Evolutionary conservation across 2,797 vertebrate species (phyloP).

Genomic region (Tenualosa ilisha): DNA sequence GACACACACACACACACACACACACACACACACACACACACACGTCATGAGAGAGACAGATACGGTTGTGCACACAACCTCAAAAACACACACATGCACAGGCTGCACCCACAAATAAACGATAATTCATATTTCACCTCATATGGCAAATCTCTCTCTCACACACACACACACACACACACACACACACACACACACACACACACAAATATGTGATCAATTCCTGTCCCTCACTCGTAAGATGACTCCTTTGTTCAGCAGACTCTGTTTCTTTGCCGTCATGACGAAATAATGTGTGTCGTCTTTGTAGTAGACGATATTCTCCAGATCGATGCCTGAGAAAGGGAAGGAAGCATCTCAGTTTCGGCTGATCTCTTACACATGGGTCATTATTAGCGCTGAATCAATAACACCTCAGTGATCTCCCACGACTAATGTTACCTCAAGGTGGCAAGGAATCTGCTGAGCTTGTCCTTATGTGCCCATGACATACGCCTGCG

Average conservation of each 20-base stretch:
- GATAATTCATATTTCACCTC: background rate
- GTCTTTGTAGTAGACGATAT: conserved; percentile 98
- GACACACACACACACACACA: conserved; percentile 1
- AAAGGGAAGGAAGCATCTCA: conserved; percentile 1
- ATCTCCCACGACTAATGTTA: background rate
- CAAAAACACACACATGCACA: background rate
- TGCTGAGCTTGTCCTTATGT: background rate
- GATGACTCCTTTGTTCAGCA: conserved; percentile 94
- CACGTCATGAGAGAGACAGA: background rate
- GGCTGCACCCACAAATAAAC: background rate
- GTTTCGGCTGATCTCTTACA: background rate
- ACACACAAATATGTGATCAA: background rate
- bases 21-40: conserved; percentile 2
- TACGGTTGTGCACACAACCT: background rate
- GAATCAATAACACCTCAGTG: background rate
- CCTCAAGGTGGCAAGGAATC: background rate
- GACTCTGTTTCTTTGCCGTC: conserved; percentile 97
- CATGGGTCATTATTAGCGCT: background rate
- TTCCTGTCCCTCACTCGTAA: conserved; percentile 72
- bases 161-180: background rate
- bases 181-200: background rate
- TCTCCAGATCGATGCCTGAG: conserved; percentile 92
- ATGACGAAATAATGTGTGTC: conserved; percentile 99
- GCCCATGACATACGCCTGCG: background rate
- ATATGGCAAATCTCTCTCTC: no score